Percentiles rank a stretch among this genome's conserved stretches.
Conservation (phyloP, 2,797 vertebrate species). For the Urocyon cinereoargenteus region DNA sequence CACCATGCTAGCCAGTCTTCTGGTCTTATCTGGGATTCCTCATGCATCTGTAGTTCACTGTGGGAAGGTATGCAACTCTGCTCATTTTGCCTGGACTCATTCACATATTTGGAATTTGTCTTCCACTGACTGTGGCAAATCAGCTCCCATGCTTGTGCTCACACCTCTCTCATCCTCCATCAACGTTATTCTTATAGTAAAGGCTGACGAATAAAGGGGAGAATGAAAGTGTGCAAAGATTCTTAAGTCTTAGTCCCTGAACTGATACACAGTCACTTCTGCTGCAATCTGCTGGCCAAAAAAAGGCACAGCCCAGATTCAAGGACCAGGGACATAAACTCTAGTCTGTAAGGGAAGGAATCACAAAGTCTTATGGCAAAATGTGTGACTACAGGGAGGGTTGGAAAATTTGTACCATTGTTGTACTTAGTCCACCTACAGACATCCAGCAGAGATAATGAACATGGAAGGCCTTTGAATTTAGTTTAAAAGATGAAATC, state of each 20-base stretch:
- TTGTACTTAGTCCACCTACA: background rate
- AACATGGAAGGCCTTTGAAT: background rate
- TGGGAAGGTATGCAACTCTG: background rate
- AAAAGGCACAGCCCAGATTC: background rate
- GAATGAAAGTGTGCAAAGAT: background rate
- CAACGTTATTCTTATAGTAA: background rate
- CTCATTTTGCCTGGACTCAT: background rate
- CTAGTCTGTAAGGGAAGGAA: background rate
- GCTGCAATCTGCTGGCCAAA: background rate
- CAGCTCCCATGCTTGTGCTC: background rate
- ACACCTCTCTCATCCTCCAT: background rate
- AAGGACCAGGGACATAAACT: background rate
- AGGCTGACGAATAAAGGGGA: background rate
- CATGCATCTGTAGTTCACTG: background rate
- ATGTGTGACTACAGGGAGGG: background rate
- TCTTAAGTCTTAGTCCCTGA: background rate
- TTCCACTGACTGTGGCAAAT: background rate
- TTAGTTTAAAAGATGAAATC: constrained; percentile 45
- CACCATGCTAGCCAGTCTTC: background rate
- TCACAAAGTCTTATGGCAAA: background rate
- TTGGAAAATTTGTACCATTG: background rate
- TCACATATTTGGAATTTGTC: background rate
- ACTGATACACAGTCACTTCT: background rate
- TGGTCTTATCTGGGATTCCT: background rate
- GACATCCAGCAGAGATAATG: background rate